Percentiles rank a stretch among this genome's conserved stretches.
Conservation (phyloP, 2,797 vertebrate genomes). For the Taeniopygia guttata region DNA sequence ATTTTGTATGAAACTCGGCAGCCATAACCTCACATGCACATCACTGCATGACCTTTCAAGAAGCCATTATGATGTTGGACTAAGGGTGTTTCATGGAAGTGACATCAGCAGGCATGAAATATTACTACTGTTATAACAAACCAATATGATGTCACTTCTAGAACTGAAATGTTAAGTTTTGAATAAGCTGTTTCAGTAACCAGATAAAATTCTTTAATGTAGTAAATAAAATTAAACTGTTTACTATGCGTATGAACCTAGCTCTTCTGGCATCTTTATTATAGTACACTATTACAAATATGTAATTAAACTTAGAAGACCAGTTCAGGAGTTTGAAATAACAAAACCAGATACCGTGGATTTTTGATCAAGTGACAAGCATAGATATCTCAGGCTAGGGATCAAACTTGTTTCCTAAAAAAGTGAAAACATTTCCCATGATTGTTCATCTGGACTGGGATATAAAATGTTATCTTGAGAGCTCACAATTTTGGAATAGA, state of each 20-base stretch:
- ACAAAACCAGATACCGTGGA: not conserved
- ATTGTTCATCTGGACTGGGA: not conserved
- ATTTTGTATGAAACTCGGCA: not conserved
- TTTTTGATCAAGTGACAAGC: not conserved
- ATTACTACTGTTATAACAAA: not conserved
- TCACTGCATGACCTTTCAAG: not conserved
- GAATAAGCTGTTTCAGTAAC: not conserved
- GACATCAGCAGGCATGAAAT: not conserved
- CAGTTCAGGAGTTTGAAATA: not conserved
- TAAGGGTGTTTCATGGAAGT: not conserved
- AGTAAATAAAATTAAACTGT: not conserved
- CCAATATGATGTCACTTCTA: not conserved
- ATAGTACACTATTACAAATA: not conserved
- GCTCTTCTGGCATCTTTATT: not conserved
- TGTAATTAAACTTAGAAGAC: not conserved
- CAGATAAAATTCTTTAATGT: not conserved
- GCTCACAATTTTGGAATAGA: not conserved
- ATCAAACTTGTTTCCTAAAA: not conserved
- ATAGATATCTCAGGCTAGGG: not conserved
- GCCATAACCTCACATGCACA: rapidly evolving
- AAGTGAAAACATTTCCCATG: not conserved
- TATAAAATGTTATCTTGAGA: not conserved
- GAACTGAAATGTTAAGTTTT: not conserved
- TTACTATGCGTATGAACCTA: not conserved
- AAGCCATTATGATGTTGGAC: not conserved